Conservation (phyloP, 2,797 vertebrate genomes). For the Pelodytes ibericus region DNA sequence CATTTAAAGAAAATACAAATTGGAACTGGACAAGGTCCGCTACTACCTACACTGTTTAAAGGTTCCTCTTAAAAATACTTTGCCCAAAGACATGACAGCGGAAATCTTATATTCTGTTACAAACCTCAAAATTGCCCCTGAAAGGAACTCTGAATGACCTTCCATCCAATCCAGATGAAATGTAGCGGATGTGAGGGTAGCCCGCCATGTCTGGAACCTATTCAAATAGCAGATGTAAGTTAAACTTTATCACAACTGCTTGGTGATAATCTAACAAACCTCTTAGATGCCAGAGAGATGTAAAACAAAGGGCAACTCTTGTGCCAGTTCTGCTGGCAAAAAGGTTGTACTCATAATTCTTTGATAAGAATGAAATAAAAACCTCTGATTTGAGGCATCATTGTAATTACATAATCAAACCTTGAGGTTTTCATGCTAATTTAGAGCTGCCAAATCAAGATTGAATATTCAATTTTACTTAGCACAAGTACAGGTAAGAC, state of each 20-base stretch:
- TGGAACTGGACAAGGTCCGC: neutral
- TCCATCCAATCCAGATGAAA: conserved; percentile 98
- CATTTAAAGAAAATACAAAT: neutral
- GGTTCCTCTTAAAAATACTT: conserved; percentile 7
- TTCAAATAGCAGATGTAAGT: conserved; percentile 69
- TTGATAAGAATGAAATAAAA: neutral
- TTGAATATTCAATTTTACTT: too few relatives aligned
- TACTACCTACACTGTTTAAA: neutral
- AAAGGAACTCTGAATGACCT: conserved; percentile 84
- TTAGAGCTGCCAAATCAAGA: neutral
- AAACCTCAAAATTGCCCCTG: conserved; percentile 94
- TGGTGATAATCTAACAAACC: conserved; percentile 25
- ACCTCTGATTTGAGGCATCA: neutral
- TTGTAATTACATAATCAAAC: neutral
- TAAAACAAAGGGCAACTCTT: neutral
- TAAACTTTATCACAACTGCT: conserved; percentile 70
- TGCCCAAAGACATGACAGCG: conserved; percentile 58
- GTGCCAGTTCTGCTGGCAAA: conserved; percentile 7
- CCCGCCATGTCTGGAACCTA: conserved; percentile 85
- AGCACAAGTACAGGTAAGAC: too few relatives aligned
- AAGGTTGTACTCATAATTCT: neutral
- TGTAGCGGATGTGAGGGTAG: conserved; percentile 99
- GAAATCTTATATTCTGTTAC: conserved; percentile 68
- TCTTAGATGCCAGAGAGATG: conserved; percentile 27
- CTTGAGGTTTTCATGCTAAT: neutral